Percentiles rank a stretch among this genome's conserved stretches.
Evolutionary conservation across 2,888 invertebrate species (phyloP).

Genomic region (Xestia c-nigrum): DNA sequence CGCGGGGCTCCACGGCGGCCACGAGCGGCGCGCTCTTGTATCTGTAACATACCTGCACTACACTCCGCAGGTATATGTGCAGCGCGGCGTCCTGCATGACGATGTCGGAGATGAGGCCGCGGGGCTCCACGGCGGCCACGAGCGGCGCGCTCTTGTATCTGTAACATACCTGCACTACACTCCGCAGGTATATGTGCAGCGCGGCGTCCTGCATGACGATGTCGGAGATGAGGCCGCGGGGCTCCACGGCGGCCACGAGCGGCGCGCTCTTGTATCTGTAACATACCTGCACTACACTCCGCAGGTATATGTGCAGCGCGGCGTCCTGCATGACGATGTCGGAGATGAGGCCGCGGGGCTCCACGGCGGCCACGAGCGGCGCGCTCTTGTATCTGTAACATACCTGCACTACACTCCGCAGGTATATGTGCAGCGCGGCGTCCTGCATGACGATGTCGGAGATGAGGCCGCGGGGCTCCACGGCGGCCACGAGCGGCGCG

Average conservation of each 20-base stretch:
- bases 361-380: slow-evolving; percentile 87
- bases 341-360: slow-evolving; percentile 95
- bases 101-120: slow-evolving; percentile 96
- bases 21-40: slow-evolving; percentile 75
- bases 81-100: slow-evolving; percentile 96
- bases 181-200: slow-evolving; percentile 95
- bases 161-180: slow-evolving; percentile 93
- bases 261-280: slow-evolving; percentile 70
- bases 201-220: slow-evolving; percentile 96
- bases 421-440: slow-evolving; percentile 95
- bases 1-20: slow-evolving; percentile 92
- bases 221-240: slow-evolving; percentile 96
- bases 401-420: slow-evolving; percentile 96
- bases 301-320: slow-evolving; percentile 95
- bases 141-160: slow-evolving; percentile 72
- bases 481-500: slow-evolving; percentile 79
- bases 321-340: slow-evolving; percentile 96
- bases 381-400: slow-evolving; percentile 62
- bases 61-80: slow-evolving; percentile 95
- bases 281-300: slow-evolving; percentile 96
- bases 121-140: slow-evolving; percentile 91
- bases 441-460: slow-evolving; percentile 96
- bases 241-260: slow-evolving; percentile 90
- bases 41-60: slow-evolving; percentile 91
- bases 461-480: slow-evolving; percentile 95